Percentiles rank a stretch among this genome's conserved stretches.
These are phyloP conservation scores for Aphrophora alni DNA, from an alignment of 2,888 invertebrate species.

Conservation along the genomic window DNA sequence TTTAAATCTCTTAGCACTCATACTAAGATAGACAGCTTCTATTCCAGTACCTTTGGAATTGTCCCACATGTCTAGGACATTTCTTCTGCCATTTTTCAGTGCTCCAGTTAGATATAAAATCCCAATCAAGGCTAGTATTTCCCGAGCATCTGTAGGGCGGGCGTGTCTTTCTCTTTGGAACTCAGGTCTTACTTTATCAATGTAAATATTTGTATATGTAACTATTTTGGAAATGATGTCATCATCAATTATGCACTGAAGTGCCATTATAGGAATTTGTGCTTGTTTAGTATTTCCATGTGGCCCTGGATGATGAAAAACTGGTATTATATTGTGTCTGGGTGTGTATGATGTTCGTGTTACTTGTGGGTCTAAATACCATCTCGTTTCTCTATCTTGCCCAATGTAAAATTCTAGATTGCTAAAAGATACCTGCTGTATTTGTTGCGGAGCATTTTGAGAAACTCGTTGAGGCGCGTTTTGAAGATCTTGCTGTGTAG, in stretches of 20 bases:
- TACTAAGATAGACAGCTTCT: neutral
- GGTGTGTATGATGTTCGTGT: constrained; percentile 21
- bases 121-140: constrained; percentile 29
- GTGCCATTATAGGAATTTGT: neutral
- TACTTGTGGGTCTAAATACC: constrained; percentile 18
- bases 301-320: neutral
- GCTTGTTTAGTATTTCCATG: constrained; percentile 7
- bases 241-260: neutral
- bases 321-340: constrained; percentile 30
- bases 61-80: constrained; percentile 16
- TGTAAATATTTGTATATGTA: neutral
- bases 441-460: too few relatives aligned
- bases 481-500: too few relatives aligned
- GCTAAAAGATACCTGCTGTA: too few relatives aligned
- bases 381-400: constrained; percentile 20
- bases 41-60: neutral
- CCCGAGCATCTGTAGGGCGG: neutral
- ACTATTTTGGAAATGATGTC: neutral
- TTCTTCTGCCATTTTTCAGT: constrained; percentile 17
- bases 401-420: constrained; percentile 25
- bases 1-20: neutral
- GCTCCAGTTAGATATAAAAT: constrained; percentile 26
- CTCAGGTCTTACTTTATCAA: neutral
- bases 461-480: too few relatives aligned
- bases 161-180: neutral